Base-by-base conservation (phyloP, 1,140 invertebrate genomes). In the Druon quercuslanigerum region DNA sequence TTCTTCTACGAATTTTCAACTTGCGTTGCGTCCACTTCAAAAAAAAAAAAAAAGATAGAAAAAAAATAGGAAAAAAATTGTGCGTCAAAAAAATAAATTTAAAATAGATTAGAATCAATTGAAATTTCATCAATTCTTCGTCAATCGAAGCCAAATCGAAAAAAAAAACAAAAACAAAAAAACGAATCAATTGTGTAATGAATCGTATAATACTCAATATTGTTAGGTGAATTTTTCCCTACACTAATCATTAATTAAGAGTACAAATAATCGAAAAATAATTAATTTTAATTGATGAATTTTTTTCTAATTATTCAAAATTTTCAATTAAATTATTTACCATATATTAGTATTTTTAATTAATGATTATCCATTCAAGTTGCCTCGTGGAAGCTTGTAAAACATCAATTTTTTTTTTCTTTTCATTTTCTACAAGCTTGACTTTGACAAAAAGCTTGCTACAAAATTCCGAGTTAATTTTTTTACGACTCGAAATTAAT, bases 121-220 rank as follows among this genome's bases (percentile, higher is more conserved):
- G 6, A 0, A 8, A n/a, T 16, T 17, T 54, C 16, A 54, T 19
- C n/a, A 17, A 54, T 54, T 54, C n/a, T 54, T 54, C 40, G n/a
- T 54, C 52, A 54, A 54, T n/a, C n/a, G 1, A n/a, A 54, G 11
- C 2, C 5, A 17, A 54, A 54, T 54, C 52, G 9, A 11, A 54
- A 19, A 54, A 19, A n/a, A n/a, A n/a, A n/a, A n/a, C n/a, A n/a
- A n/a, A n/a, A n/a, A n/a, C n/a, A n/a, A n/a, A n/a, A 13, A 66
- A 66, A 33, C 16, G 3, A 66, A 40, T 66, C 20, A 14, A 33
- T 40, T 66, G 57, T 66, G 57, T 33, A 33, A 66, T 66, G 20
- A 66, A 66, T 54, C 52, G 52, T 54, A n/a, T 54, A n/a, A 54
- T 33, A 66, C 33, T 33, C 20, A 33, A 46, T 46, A 46, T 46